Evolutionary conservation across 2,888 invertebrate genomes (phyloP), one percentile per base, ranked within the genome.

Genomic region (Lycophotia porphyrea): DNA sequence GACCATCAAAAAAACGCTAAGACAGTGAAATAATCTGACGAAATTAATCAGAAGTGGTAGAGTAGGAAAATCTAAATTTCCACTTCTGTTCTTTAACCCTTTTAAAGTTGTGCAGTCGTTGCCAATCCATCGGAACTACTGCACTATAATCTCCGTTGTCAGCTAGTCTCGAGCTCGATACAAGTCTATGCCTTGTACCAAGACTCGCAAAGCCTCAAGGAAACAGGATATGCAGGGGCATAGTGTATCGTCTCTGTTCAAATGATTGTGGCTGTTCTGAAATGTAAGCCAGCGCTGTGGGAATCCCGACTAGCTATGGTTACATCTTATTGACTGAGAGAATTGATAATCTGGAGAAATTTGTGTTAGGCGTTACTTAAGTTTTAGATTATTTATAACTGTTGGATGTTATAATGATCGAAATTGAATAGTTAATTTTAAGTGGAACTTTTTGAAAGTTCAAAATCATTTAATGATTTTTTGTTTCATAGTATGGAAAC

Each of bases 221-320:
- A 74, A 61, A 21, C 13, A 78, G 76, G 76, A 78, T 77, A 79
- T 77, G 82, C 75, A 71, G 66, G 47, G 65, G 55, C 66, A 18
- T 47, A 78, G 55, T 67, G 39, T 72, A 71, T 66, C 70, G 74
- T 74, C 68, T 83, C 81, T 87, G 79, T 87, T 86, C 79, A 85
- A 86, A 87, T 85, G 79, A 79, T 85, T 81, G 86, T 36, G 83
- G 83, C 73, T 55, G 36, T 74, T 76, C 67, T 65, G 85, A 83
- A 77, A 87, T 79, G 81, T 71, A 69, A 74, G 80, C 70, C 52
- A 71, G 74, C 67, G 82, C 82, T 67, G 24, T 31, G 74, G 69
- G 82, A 78, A 84, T 82, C 52, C 31, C 4, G 21, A 36, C 58
- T 61, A 42, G 74, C 47, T 70, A 60, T 36, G 18, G 39, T 42